Percentiles rank a stretch among this genome's conserved stretches.
phyloP scores from a whole-genome alignment of 1,140 invertebrate species.

The Mylabris phalerata region DNA sequence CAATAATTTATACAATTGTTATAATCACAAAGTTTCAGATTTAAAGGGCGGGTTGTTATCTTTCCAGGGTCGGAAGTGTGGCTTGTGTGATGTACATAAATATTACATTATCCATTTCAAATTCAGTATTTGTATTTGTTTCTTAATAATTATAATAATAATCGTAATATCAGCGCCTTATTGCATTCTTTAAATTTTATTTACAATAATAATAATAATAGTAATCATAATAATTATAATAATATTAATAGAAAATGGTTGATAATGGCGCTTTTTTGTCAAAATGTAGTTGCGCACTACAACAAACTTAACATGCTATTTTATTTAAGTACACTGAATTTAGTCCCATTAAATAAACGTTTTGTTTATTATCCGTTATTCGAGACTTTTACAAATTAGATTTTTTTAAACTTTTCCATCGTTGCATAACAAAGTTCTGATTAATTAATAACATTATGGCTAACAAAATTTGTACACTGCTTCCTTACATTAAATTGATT shows the following conservation, averaged over 20 bases:
- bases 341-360: conserved; percentile 13
- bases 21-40: conserved; percentile 26
- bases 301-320: conserved; percentile 10
- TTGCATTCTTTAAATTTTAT: conserved; percentile 12
- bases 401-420: conserved; percentile 13
- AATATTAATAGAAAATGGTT: conserved; percentile 8
- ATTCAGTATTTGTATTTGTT: too few species aligned
- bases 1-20: conserved; percentile 28
- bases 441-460: conserved; percentile 12
- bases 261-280: conserved; percentile 3
- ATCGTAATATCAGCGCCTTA: conserved; percentile 13
- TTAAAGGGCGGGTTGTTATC: not conserved
- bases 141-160: too few species aligned
- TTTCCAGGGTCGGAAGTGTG: too few species aligned
- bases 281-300: conserved; percentile 7
- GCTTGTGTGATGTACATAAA: conserved; percentile 11
- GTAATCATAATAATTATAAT: not conserved
- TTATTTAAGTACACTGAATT: conserved; percentile 15
- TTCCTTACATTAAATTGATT: not conserved
- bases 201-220: conserved; percentile 2
- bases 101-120: conserved; percentile 8
- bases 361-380: not conserved
- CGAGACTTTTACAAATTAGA: not conserved
- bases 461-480: conserved; percentile 21
- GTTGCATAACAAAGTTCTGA: conserved; percentile 5